Percentiles rank a stretch among this genome's conserved stretches.
phyloP scores from a whole-genome alignment of 92 coral and sea anemone genomes.

The Epizoanthus rinbou region DNA sequence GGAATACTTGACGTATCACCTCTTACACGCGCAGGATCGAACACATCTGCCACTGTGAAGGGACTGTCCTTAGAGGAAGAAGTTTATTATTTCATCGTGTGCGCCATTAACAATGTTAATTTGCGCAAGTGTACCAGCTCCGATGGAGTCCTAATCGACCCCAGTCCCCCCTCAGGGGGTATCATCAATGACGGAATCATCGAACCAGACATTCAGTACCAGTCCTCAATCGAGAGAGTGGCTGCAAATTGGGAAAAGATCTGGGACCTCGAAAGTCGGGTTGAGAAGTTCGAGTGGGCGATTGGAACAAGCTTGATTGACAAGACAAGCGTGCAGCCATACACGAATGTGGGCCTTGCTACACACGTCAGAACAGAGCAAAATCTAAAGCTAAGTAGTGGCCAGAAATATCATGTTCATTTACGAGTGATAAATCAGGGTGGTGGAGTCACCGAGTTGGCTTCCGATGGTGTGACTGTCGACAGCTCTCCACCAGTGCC shows the following conservation, averaged over 20 bases:
- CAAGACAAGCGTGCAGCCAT: slow-evolving; percentile 49
- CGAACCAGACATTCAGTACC: slow-evolving; percentile 88
- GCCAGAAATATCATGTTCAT: slow-evolving; percentile 74
- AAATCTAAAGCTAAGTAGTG: slow-evolving; percentile 62
- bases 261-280: slow-evolving; percentile 88
- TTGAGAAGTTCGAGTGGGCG: slow-evolving; percentile 88
- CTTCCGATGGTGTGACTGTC: slow-evolving; percentile 85
- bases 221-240: slow-evolving; percentile 68
- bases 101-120: slow-evolving; percentile 81
- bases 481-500: slow-evolving; percentile 83
- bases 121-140: slow-evolving; percentile 76
- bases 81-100: slow-evolving; percentile 85
- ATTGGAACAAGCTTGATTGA: slow-evolving; percentile 68
- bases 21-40: slow-evolving; percentile 56
- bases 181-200: slow-evolving; percentile 87
- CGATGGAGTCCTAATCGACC: slow-evolving; percentile 87
- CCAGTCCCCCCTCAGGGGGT: slow-evolving; percentile 73
- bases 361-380: slow-evolving; percentile 73
- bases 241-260: slow-evolving; percentile 96
- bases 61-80: slow-evolving; percentile 70
- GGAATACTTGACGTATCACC: slow-evolving; percentile 63
- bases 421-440: slow-evolving; percentile 70
- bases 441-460: slow-evolving; percentile 70
- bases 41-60: slow-evolving; percentile 62
- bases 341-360: slow-evolving; percentile 79